Evolutionary conservation across 2,888 invertebrate genomes (phyloP), one percentile per base, ranked within the genome.

Genomic region (Lithophane semibrunnea): DNA sequence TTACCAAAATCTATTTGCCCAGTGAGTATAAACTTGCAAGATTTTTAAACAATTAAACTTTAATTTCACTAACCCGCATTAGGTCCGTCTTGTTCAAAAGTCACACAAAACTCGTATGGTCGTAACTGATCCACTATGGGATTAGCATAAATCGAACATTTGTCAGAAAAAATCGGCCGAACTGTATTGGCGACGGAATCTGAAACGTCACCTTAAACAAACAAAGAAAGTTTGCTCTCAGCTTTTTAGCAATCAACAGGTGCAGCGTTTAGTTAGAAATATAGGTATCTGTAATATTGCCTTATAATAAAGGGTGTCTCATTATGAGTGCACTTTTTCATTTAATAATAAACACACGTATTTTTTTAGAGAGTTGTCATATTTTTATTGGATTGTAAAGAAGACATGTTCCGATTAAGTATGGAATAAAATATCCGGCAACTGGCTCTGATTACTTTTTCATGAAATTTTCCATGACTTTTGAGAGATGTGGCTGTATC

Each of bases 61-160:
- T 0, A 79, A 29, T 54, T 44, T 67, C 2, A 88, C 88, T 80
- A 82, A 88, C 88, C 86, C 10, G 80, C 83, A 2, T 56, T 12
- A 54, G 58, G 71, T 66, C 75, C 77, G 13, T 24, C 72, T 18
- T n/a, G 42, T 44, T 68, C 64, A 69, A 85, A 80, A 24, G 13
- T 86, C 5, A 90, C 86, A 78, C 94, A 94, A 80, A 92, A 90
- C 80, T 94, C 94, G 71, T 94, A 91, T 13, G 68, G 75, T 69
- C 94, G 88, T 37, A 93, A 58, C 5, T 73, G 60, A 42, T 92
- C 90, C 12, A 91, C 79, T 7, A 94, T 85, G 5, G 91, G 81
- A 7, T 88, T 77, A 61, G 92, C 75, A 64, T 79, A 75, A 12
- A 72, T 63, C 0, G 63, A 52, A 77, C 88, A 88, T 70, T 76